These are phyloP conservation scores for Echinops telfairi DNA, from an alignment of 2,113 vertebrate genomes.

Conservation along the genomic window DNA sequence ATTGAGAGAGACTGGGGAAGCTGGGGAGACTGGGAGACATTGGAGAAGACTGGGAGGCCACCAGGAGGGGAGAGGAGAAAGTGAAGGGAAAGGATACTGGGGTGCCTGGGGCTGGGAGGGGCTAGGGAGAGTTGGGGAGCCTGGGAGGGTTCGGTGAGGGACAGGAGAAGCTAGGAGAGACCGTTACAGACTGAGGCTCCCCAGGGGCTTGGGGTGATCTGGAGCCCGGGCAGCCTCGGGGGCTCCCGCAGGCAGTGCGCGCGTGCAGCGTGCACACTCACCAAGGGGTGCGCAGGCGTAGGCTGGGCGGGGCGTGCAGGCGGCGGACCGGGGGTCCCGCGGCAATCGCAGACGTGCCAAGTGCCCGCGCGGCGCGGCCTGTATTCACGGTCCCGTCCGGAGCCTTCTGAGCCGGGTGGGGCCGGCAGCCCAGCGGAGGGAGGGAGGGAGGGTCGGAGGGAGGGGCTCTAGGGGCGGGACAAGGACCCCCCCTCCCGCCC, in stretches of 20 bases:
- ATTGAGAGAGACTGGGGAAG: not conserved
- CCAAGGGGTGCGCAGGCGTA: not conserved
- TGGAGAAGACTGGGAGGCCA: not conserved
- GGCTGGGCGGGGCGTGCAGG: not conserved
- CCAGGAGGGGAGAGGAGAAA: not conserved
- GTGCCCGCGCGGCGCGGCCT: constrained; percentile 34
- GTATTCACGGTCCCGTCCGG: constrained; percentile 6
- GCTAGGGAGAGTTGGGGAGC: not conserved
- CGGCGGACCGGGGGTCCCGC: constrained; percentile 50
- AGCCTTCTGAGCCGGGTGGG: constrained; percentile 71
- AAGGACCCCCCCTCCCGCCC: constrained; percentile 35
- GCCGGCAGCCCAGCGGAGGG: not conserved
- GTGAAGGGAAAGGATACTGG: not conserved
- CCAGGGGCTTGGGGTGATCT: not conserved
- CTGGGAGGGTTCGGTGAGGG: not conserved
- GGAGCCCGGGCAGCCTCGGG: not conserved
- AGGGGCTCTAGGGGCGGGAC: constrained; percentile 37
- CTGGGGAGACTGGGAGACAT: not conserved
- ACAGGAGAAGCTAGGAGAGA: not conserved
- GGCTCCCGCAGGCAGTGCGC: not conserved
- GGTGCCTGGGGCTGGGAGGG: not conserved
- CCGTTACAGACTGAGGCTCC: not conserved
- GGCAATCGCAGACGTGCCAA: constrained; percentile 35
- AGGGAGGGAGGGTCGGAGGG: constrained; percentile 25
- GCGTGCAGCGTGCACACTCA: not conserved